Evolutionary conservation across 2,797 vertebrate species (phyloP), one percentile per base, ranked within the genome.

Genomic region (Apodemus agrarius): DNA sequence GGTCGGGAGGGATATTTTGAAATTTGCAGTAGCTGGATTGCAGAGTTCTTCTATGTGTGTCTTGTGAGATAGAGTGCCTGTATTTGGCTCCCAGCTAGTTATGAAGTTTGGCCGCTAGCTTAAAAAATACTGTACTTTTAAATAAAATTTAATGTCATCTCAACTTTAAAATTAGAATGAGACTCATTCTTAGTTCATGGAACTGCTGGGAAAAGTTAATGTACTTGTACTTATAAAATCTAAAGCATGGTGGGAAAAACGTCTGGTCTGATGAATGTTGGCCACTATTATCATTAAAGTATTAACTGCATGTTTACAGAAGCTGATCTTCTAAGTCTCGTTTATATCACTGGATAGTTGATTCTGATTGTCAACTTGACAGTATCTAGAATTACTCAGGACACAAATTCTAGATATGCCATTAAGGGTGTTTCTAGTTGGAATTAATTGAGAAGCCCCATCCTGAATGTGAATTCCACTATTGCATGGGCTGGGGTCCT

Each of bases 191-290:
- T 91, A 54, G 82, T 37, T 92, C 29, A 83, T n/a, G 43, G 54
- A 22, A 26, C 80, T 69, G 6, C 16, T 79, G 78, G 74, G 81
- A 89, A 46, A 65, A 89, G 79, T 79, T 34, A 57, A 78, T 37
- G 29, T 93, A 40, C 79, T 92, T 75, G 61, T n/a, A 46, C 8
- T 17, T 43, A 75, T 31, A 37, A 93, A 88, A 24, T 46, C 40
- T 2, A 76, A 76, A 83, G 37, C 17, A 83, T 82, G 79, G 14
- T 89, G 88, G 83, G 74, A 59, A 91, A 90, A 92, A 57, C 85
- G 31, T 9, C 46, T 93, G 61, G 52, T 21, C 93, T 52, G 26
- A 67, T 89, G 79, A 63, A 22, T 37, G 29, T 52, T 92, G 49
- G 75, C 34, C 13, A 46, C 65, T 82, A 37, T 63, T 86, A 82